Base-by-base conservation (phyloP, 2,113 vertebrate species). In the Typhlomys cinereus region DNA sequence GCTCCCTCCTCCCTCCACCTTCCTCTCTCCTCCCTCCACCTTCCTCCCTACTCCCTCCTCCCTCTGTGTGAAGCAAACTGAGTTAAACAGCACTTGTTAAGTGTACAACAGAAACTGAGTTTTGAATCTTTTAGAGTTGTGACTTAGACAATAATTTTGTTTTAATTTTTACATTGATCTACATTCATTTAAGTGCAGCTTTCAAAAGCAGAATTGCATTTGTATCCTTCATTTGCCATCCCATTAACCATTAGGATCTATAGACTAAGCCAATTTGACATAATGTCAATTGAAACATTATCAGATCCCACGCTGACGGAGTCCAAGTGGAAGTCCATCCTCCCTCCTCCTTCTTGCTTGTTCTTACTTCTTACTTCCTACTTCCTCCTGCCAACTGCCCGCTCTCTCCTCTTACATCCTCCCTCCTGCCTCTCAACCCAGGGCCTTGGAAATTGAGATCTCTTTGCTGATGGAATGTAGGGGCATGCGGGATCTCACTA, bases 61-160 rank as follows among this genome's bases (percentile, higher is more conserved):
- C n/a, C n/a, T n/a, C 48, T 88, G 78, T 93, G 80, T 94, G 66
- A 93, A 7, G 17, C 34, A 83, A 36, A 34, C 6, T 79, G 20
- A 90, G 91, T 95, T 95, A 57, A 92, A 86, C 1, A 81, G 17
- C 0, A 66, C 9, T 88, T 27, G 2, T 59, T 95, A 87, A 29
- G 4, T 85, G 96, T 95, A 17, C 95, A 92, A 97, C 67, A 89
- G 4, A 1, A 95, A 59, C 13, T 79, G 75, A 59, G 17, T 3
- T 69, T 83, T 7, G 7, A 75, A 59, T 2, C 93, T 36, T 67
- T 88, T 88, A 3, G 50, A 94, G 80, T 61, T 89, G 7, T 67
- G 64, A 92, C 25, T 95, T 97, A 94, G 48, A 61, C 96, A 97
- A 93, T 8, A 79, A 70, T 82, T 64, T 84, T 7, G 0, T 81